These are phyloP conservation scores for Argyresthia albistria DNA, from an alignment of 2,888 invertebrate species.

Conservation along the genomic window DNA sequence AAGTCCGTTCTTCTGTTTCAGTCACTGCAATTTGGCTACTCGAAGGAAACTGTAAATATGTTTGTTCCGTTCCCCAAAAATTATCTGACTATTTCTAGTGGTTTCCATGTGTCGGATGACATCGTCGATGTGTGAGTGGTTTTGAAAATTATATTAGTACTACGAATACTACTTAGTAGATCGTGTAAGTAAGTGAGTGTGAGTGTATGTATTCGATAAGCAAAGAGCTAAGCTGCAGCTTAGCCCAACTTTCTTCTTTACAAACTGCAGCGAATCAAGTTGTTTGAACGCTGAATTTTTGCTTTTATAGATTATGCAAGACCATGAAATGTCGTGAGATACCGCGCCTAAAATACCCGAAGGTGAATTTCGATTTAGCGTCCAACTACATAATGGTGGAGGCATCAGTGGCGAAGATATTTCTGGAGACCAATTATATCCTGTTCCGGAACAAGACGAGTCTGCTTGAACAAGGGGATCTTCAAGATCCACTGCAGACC, in stretches of 20 bases:
- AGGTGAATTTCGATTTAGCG: slow-evolving; percentile 13
- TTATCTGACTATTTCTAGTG: slow-evolving; percentile 20
- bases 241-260: no score
- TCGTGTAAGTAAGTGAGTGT: no score
- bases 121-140: slow-evolving; percentile 38
- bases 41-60: slow-evolving; percentile 31
- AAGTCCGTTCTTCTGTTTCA: slow-evolving; percentile 16
- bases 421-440: slow-evolving; percentile 29
- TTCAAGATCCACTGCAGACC: slow-evolving; percentile 15
- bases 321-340: neutral
- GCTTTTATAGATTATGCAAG: neutral
- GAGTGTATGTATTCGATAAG: no score
- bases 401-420: slow-evolving; percentile 29
- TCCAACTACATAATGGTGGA: slow-evolving; percentile 31
- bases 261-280: no score
- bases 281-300: neutral
- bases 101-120: slow-evolving; percentile 33
- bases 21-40: slow-evolving; percentile 33
- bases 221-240: no score
- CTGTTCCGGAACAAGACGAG: slow-evolving; percentile 32
- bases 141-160: no score
- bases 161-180: no score
- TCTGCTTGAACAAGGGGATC: slow-evolving; percentile 15
- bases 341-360: neutral
- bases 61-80: slow-evolving; percentile 21